Evolutionary conservation across 2,888 invertebrate genomes (phyloP).

Genomic region (Meta bourneti): DNA sequence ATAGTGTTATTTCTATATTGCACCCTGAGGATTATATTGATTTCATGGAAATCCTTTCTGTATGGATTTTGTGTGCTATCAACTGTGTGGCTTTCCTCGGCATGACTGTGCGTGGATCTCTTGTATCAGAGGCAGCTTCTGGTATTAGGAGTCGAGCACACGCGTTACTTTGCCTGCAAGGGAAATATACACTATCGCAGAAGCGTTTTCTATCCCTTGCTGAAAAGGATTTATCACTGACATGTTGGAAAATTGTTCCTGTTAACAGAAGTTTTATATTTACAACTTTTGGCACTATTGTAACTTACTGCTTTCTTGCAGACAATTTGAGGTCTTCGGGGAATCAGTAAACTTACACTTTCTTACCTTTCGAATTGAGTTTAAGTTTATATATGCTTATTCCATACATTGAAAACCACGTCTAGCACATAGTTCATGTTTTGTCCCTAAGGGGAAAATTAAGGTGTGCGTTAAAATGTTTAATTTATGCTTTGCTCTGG

Average conservation of each 20-base stretch:
- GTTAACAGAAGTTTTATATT: conserved; percentile 23
- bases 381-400: too few species aligned
- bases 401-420: too few species aligned
- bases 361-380: too few species aligned
- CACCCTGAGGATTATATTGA: background rate
- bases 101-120: conserved; percentile 9
- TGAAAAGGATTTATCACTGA: conserved; percentile 3
- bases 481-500: too few species aligned
- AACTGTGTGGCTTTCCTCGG: background rate
- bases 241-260: conserved; percentile 29
- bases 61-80: background rate
- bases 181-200: background rate
- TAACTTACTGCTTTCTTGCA: conserved; percentile 17
- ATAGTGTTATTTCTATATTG: background rate
- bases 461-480: too few species aligned
- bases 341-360: too few species aligned
- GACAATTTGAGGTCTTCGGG: conserved; percentile 7
- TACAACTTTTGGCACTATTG: conserved; percentile 11
- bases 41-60: background rate
- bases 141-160: background rate
- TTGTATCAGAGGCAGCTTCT: background rate
- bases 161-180: background rate
- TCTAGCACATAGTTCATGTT: too few species aligned
- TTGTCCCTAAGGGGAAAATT: too few species aligned
- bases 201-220: background rate